A percentile compares a stretch with the other conserved stretches of the same genome.
phyloP scores from a whole-genome alignment of 2,888 invertebrate species.

The Mactromeris polynyma region DNA sequence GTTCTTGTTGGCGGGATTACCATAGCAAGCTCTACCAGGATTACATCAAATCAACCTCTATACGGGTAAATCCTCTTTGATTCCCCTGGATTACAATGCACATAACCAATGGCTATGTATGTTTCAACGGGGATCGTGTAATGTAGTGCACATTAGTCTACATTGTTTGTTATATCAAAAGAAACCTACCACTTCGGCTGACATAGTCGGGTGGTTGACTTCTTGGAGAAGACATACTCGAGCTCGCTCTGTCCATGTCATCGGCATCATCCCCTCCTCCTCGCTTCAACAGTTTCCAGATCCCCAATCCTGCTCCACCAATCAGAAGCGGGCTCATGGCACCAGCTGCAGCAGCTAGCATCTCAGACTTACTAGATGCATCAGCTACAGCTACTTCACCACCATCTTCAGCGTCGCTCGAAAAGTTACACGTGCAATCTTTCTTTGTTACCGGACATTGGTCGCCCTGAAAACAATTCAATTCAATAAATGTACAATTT shows the following conservation, averaged over 20 bases:
- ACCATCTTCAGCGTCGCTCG: constrained; percentile 52
- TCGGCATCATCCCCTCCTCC: constrained; percentile 29
- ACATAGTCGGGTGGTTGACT: constrained; percentile 37
- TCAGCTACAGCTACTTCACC: constrained; percentile 40
- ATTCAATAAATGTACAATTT: neutral
- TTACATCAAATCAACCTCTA: too few species aligned
- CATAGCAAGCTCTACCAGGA: too few species aligned
- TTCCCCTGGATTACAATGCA: too few species aligned
- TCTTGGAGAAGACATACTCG: constrained; percentile 20
- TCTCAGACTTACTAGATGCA: constrained; percentile 57
- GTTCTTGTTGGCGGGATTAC: too few species aligned
- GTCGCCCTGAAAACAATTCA: constrained; percentile 7
- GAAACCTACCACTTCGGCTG: constrained; percentile 47
- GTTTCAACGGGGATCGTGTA: too few species aligned
- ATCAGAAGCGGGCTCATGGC: constrained; percentile 68
- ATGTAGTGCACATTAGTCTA: too few species aligned
- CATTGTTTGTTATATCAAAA: too few species aligned
- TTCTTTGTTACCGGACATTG: constrained; percentile 49
- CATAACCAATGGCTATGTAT: too few species aligned
- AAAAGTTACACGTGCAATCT: constrained; percentile 60
- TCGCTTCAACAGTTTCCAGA: constrained; percentile 62
- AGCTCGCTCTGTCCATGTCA: constrained; percentile 40
- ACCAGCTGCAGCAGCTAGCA: constrained; percentile 66
- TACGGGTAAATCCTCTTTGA: too few species aligned
- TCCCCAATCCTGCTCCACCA: constrained; percentile 66